Percentiles rank a stretch among this genome's conserved stretches.
phyloP scores from a whole-genome alignment of 2,797 vertebrate species.

The Neomorphus geoffroyi region DNA sequence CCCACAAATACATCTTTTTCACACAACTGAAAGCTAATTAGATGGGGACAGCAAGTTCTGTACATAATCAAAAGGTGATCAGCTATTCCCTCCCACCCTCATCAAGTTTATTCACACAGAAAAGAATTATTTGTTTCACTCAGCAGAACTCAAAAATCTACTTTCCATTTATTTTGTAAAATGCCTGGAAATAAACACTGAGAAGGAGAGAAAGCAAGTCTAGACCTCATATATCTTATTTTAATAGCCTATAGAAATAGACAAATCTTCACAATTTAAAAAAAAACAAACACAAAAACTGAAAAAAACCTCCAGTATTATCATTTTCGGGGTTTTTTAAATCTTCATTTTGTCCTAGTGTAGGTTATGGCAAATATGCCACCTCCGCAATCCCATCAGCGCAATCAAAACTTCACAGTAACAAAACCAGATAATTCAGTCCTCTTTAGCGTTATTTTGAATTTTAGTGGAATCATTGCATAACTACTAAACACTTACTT shows the following conservation, averaged over 20 bases:
- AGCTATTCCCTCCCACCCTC: no score
- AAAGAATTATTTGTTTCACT: not conserved
- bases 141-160: not conserved
- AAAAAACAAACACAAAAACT: not conserved
- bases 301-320: not conserved
- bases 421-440: not conserved
- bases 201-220: not conserved
- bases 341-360: not conserved
- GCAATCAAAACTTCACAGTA: not conserved
- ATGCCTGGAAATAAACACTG: not conserved
- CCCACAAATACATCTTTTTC: not conserved
- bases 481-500: slow-evolving; percentile 65
- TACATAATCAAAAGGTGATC: not conserved
- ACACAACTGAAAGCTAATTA: not conserved
- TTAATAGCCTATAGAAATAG: not conserved
- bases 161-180: not conserved
- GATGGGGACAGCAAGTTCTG: not conserved
- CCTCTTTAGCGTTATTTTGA: not conserved
- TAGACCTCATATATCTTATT: not conserved
- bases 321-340: not conserved
- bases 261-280: not conserved
- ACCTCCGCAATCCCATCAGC: not conserved
- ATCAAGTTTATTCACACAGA: not conserved
- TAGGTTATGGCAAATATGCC: not conserved
- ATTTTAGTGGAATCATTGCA: not conserved